Base-by-base conservation (phyloP, 2,888 invertebrate species). In the Ctena decussata region DNA sequence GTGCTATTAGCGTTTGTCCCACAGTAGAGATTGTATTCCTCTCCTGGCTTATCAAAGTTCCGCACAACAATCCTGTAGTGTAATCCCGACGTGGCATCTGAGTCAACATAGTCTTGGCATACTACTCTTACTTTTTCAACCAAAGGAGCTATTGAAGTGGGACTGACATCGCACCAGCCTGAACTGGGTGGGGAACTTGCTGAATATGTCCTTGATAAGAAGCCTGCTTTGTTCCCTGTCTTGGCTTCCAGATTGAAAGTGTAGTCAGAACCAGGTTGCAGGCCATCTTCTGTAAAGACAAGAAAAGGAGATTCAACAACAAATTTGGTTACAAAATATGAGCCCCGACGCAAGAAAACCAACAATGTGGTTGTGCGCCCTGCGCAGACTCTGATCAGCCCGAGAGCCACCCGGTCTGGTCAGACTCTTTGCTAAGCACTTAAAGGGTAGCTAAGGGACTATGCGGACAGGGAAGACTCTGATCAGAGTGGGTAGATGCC, bases 61-160 rank as follows among this genome's bases (percentile, higher is more conserved):
- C 83, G 82, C 6, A 86, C 85, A 35, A 86, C 84, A 37, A 89
- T 82, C 53, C 85, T 86, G 83, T 91, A 90, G 49, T 88, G 80
- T 12, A 89, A 73, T 21, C 77, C 82, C 0, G 87, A 77, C n/a
- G 79, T 71, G 30, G 82, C 71, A 73, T 91, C 92, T 0, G 81
- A 32, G 75, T 93, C 93, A n/a, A 41, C 27, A 80, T 86, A 92
- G 24, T 89, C 89, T 0, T 65, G 65, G 65, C 94, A 94, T 18
- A 77, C 77, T 12, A 92, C 75, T 27, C 65, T 84, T 0, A 92
- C 87, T 35, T 30, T 57, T 27, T 84, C 75, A 32, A 79, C 70
- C 18, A 94, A 76, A 11, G 90, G 86, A 15, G 85, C 65, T n/a
- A 90, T 78, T 5, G 65, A 57, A 3, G 70, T 71, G 2, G 85